Percentiles rank a stretch among this genome's conserved stretches.
These are phyloP conservation scores for Mesoclemmys tuberculata DNA, from an alignment of 2,113 vertebrate species.

Conservation along the genomic window DNA sequence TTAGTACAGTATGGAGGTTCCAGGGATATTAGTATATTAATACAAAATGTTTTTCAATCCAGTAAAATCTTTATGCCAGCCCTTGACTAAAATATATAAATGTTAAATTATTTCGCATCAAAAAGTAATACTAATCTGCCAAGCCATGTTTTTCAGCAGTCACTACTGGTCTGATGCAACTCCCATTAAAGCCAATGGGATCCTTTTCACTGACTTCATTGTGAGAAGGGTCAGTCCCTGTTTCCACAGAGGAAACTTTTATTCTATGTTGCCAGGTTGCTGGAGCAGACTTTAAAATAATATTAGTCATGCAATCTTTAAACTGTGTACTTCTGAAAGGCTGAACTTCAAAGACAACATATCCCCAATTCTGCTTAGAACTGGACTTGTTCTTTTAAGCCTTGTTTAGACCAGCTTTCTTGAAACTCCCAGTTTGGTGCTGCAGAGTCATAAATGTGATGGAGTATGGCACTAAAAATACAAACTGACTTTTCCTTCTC, in stretches of 20 bases:
- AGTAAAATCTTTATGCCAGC: rapidly evolving
- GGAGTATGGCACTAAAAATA: not conserved
- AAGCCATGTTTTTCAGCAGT: not conserved
- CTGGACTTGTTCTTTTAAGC: not conserved
- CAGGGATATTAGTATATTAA: not conserved
- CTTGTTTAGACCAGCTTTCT: not conserved
- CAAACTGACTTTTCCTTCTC: not conserved
- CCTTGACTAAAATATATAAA: not conserved
- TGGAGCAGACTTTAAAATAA: not conserved
- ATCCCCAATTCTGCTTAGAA: not conserved
- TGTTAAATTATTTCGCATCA: not conserved
- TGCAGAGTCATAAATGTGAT: not conserved
- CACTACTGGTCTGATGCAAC: not conserved
- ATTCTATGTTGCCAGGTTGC: not conserved
- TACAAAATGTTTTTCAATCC: not conserved
- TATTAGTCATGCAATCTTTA: not conserved
- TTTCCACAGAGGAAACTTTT: not conserved
- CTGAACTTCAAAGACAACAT: not conserved
- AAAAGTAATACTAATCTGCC: not conserved
- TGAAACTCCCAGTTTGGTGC: not conserved
- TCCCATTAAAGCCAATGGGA: not conserved
- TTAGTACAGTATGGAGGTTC: not conserved
- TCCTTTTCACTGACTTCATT: not conserved
- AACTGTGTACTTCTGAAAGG: not conserved
- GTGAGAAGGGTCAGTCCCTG: rapidly evolving